Conservation (phyloP, 1,140 invertebrate species). For the Eueides isabella region DNA sequence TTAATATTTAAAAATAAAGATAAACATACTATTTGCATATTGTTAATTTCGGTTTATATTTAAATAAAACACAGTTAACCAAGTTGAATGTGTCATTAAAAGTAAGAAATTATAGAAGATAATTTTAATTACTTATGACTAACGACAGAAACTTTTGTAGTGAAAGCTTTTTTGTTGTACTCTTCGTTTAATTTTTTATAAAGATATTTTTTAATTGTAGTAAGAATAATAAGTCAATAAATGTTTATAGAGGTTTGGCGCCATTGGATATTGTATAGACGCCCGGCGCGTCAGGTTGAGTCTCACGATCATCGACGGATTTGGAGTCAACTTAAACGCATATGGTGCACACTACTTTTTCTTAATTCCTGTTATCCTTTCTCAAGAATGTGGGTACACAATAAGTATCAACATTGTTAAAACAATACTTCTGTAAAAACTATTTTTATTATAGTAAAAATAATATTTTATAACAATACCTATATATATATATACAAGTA, state of each 20-base stretch:
- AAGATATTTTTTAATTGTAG: constrained; percentile 8
- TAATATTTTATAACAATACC: too few relatives aligned
- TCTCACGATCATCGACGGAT: constrained; percentile 46
- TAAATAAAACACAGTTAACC: too few relatives aligned
- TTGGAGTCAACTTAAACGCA: constrained; percentile 45
- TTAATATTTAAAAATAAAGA: too few relatives aligned
- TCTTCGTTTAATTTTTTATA: background rate
- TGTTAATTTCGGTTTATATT: too few relatives aligned
- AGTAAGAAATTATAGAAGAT: background rate
- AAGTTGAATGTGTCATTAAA: too few relatives aligned
- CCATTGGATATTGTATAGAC: constrained; percentile 33
- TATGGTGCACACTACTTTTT: constrained; percentile 51
- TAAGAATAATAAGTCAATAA: constrained; percentile 18
- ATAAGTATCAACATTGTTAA: background rate
- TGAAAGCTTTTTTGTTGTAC: background rate
- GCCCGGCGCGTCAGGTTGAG: constrained; percentile 29
- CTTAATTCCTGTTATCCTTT: constrained; percentile 35
- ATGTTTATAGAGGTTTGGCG: constrained; percentile 32
- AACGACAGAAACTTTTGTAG: background rate
- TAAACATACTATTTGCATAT: too few relatives aligned
- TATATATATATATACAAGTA: too few relatives aligned
- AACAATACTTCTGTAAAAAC: background rate
- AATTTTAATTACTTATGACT: background rate
- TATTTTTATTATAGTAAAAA: background rate
- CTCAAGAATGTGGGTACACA: constrained; percentile 34